Base-by-base conservation (phyloP, 2,888 invertebrate genomes). In the Autographa pulchrina region DNA sequence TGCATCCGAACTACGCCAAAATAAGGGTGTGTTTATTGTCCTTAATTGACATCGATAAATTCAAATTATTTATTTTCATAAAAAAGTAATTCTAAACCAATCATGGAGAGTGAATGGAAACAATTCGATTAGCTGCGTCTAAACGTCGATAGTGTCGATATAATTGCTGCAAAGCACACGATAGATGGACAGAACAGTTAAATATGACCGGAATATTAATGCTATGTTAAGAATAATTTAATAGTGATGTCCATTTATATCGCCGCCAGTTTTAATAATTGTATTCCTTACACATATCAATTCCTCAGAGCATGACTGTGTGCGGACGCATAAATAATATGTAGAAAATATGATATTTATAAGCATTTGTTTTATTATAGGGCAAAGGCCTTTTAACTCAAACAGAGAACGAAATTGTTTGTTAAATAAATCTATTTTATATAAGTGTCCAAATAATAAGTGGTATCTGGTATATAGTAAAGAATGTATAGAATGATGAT, bases 131-230 rank as follows among this genome's bases (percentile, higher is more conserved):
- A 64, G 18, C 64, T 71, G 61, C 20, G 64, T n/a, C 14, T 54
- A 18, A 68, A 71, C 7, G 59, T 56, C n/a, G 14, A 70, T 66
- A 67, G 35, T 61, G 14, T 58, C 31, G 20, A 68, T 58, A 58
- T 58, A 25, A 31, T 58, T 41, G 41, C 25, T 41, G 31, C 25
- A 58, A 25, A 31, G 54, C 61, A 68, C 72, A 69, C 67, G 64
- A 68, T 68, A 14, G 60, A 61, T 54, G 32, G 54, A 25, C 25
- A 25, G 18, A 31, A 11, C 58, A 74, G 14, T 14, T 11, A 62
- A 72, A 64, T 71, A 65, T 60, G 75, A 62, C 65, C 60, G 48
- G 74, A 84, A 80, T 84, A 70, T 69, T 65, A 74, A 79, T 72
- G n/a, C 62, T 54, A 25, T 52, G 31, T 32, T 68, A 60, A 60